phyloP scores from a whole-genome alignment of 2,888 invertebrate genomes.

The Xestobium rufovillosum region DNA sequence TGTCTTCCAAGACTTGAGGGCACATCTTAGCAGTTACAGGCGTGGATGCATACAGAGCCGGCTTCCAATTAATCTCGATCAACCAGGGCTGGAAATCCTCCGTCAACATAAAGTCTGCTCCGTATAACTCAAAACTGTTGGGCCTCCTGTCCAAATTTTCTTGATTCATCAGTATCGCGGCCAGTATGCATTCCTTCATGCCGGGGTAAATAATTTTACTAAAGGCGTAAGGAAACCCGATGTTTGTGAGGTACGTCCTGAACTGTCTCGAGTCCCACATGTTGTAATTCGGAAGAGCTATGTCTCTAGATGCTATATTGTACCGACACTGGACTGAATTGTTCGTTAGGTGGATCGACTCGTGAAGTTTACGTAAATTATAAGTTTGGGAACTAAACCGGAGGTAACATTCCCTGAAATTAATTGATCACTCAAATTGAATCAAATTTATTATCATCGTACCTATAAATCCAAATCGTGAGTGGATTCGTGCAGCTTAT shows the following conservation, averaged over 20 bases:
- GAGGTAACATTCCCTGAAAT: slow-evolving; percentile 64
- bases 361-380: slow-evolving; percentile 68
- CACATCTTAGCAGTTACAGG: slow-evolving; percentile 77
- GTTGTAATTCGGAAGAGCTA: slow-evolving; percentile 63
- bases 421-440: neutral
- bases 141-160: slow-evolving; percentile 59
- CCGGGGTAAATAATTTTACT: slow-evolving; percentile 71
- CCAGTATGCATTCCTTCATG: slow-evolving; percentile 74
- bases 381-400: slow-evolving; percentile 82
- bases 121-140: slow-evolving; percentile 83
- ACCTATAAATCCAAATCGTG: slow-evolving; percentile 79
- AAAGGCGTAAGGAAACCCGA: slow-evolving; percentile 58
- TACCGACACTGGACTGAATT: slow-evolving; percentile 80
- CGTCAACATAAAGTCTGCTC: slow-evolving; percentile 86
- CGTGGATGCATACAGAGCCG: slow-evolving; percentile 75
- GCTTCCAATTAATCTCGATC: slow-evolving; percentile 88
- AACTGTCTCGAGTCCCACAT: slow-evolving; percentile 80
- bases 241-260: slow-evolving; percentile 48
- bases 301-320: slow-evolving; percentile 47
- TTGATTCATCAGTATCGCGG: slow-evolving; percentile 73
- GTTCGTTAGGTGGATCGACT: slow-evolving; percentile 81
- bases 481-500: slow-evolving; percentile 71
- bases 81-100: slow-evolving; percentile 81
- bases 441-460: slow-evolving; percentile 23
- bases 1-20: slow-evolving; percentile 71